A percentile compares a stretch with the other conserved stretches of the same genome.
Conservation (phyloP, 2,888 invertebrate genomes). For the Sesia apiformis region DNA sequence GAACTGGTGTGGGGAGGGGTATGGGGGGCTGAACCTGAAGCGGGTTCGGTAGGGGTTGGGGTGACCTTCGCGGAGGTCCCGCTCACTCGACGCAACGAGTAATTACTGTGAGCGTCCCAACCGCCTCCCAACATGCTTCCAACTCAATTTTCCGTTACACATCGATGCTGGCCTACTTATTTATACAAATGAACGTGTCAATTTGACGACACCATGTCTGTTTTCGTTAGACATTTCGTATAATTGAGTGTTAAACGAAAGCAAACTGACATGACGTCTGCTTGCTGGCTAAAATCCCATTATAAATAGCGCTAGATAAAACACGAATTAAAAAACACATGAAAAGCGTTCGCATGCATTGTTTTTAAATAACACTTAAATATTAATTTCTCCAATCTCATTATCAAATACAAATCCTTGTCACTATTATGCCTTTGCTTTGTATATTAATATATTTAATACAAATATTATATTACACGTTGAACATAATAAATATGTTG, state of each 20-base stretch:
- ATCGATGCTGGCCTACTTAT: constrained; percentile 7
- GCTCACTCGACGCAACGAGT: constrained; percentile 21
- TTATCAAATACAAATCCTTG: no score
- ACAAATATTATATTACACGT: no score
- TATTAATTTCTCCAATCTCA: no score
- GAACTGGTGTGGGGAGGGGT: constrained; percentile 10
- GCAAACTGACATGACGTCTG: not conserved
- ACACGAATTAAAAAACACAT: no score
- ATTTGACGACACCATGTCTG: not conserved
- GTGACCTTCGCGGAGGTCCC: constrained; percentile 44
- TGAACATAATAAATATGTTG: no score
- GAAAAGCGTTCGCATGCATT: no score
- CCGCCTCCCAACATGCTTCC: constrained; percentile 2
- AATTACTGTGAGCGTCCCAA: constrained; percentile 37
- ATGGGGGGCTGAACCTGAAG: constrained; percentile 1
- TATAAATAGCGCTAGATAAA: no score
- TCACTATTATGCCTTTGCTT: no score
- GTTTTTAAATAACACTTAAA: no score
- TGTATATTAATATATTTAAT: no score
- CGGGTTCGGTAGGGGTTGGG: constrained; percentile 12
- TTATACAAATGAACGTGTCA: not conserved
- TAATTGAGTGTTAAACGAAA: not conserved
- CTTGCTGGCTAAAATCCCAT: not conserved
- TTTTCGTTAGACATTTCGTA: not conserved
- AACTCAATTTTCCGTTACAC: constrained; percentile 6